phyloP scores from a whole-genome alignment of 2,888 invertebrate species.

The Agrochola litura region DNA sequence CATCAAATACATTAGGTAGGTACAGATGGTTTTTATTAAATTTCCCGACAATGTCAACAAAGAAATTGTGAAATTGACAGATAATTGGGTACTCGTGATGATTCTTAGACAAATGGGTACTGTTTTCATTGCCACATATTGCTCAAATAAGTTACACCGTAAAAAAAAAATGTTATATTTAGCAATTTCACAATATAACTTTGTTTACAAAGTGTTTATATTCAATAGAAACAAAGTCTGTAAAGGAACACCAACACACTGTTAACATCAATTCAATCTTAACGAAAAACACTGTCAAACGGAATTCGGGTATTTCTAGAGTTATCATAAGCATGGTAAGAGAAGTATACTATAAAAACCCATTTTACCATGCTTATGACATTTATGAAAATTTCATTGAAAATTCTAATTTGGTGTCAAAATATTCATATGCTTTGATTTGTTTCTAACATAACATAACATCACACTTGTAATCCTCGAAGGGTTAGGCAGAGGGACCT shows the following conservation, averaged over 20 bases:
- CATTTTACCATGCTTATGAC: slow-evolving; percentile 76
- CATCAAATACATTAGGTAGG: slow-evolving; percentile 11
- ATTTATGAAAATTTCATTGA: slow-evolving; percentile 35
- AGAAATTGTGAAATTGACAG: slow-evolving; percentile 13
- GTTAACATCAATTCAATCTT: slow-evolving; percentile 31
- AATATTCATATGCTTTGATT: slow-evolving; percentile 62
- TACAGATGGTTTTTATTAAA: slow-evolving; percentile 5
- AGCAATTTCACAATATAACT: background rate
- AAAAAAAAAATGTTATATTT: background rate
- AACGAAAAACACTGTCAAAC: slow-evolving; percentile 47
- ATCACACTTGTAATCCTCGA: background rate
- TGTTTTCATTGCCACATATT: background rate
- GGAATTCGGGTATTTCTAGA: slow-evolving; percentile 28
- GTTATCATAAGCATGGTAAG: slow-evolving; percentile 65
- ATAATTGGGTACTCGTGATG: no score
- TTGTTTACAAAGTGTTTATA: slow-evolving; percentile 35
- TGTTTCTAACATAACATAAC: slow-evolving; percentile 13
- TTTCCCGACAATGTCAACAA: slow-evolving; percentile 18
- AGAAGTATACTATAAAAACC: slow-evolving; percentile 69
- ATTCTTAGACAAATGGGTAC: background rate
- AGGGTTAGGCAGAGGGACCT: no score
- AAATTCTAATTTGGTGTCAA: background rate
- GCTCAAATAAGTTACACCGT: background rate
- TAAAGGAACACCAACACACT: slow-evolving; percentile 22
- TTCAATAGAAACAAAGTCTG: slow-evolving; percentile 52